phyloP scores from a whole-genome alignment of 2,888 invertebrate genomes.

The Nomada ruficornis region DNA sequence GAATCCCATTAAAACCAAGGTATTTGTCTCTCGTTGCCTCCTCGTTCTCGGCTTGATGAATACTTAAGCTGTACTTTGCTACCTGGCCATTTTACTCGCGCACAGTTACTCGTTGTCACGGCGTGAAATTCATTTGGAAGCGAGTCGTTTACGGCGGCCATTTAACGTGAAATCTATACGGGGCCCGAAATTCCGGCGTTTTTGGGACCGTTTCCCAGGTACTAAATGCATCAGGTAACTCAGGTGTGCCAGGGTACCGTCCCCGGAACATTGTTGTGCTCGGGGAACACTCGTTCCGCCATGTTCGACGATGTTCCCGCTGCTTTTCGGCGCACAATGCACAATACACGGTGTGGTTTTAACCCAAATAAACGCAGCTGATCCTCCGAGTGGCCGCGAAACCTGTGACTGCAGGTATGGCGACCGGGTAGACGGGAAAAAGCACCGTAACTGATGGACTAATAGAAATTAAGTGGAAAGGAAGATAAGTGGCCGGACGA shows the following conservation, averaged over 20 bases:
- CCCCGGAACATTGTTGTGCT: conserved; percentile 61
- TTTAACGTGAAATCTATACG: conserved; percentile 35
- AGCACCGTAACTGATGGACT: background rate
- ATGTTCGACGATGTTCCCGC: conserved; percentile 20
- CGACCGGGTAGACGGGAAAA: conserved; percentile 3
- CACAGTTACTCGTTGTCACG: conserved; percentile 5
- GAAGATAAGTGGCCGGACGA: background rate
- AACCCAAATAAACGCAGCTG: conserved; percentile 49
- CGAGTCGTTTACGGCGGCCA: conserved; percentile 1
- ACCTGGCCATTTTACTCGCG: background rate
- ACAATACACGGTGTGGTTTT: conserved; percentile 59
- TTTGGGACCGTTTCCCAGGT: conserved; percentile 48
- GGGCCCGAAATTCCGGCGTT: conserved; percentile 31
- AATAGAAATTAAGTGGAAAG: background rate
- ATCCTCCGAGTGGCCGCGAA: conserved; percentile 17
- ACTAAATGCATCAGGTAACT: conserved; percentile 55
- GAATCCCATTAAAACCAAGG: conserved; percentile 10
- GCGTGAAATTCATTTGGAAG: conserved; percentile 19
- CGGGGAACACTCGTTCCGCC: conserved; percentile 61
- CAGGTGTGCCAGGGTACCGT: conserved; percentile 56
- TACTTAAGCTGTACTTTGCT: background rate
- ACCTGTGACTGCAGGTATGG: conserved; percentile 11
- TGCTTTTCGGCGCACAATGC: conserved; percentile 42
- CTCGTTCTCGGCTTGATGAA: background rate
- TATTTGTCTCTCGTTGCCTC: conserved; percentile 7